phyloP scores from a whole-genome alignment of 2,113 vertebrate species.

The Bufo bufo region DNA sequence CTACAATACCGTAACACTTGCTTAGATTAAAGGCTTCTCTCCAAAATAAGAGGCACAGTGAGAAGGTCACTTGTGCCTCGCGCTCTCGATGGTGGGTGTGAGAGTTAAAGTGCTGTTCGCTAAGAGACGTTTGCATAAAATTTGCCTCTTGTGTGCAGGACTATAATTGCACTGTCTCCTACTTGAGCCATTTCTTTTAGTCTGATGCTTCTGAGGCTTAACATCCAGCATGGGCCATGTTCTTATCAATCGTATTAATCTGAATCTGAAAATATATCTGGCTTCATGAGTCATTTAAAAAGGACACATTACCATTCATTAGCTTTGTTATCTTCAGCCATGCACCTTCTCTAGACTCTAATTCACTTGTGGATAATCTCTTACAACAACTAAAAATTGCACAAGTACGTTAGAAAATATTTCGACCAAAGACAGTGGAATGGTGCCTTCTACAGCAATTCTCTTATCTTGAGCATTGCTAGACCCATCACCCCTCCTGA shows the following conservation, averaged over 20 bases:
- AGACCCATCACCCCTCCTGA: too few species aligned
- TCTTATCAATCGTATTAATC: not conserved
- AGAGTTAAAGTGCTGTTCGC: conserved; percentile 28
- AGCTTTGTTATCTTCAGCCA: not conserved
- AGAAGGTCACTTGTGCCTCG: conserved; percentile 15
- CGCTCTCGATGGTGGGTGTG: conserved; percentile 10
- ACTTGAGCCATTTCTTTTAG: conserved; percentile 1
- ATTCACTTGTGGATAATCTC: not conserved
- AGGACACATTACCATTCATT: not conserved
- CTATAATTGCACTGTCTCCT: not conserved
- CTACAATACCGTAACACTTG: not conserved
- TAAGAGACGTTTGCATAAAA: not conserved
- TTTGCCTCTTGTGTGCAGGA: conserved; percentile 35
- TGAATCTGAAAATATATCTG: conserved; percentile 4
- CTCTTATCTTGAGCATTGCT: not conserved
- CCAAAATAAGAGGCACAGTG: conserved; percentile 19
- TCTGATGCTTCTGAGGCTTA: conserved; percentile 11
- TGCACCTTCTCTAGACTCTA: not conserved
- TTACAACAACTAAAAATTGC: not conserved
- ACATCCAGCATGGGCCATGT: not conserved
- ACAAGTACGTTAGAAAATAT: not conserved
- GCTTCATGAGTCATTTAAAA: not conserved
- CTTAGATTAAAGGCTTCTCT: conserved; percentile 27
- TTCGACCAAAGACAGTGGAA: too few species aligned
- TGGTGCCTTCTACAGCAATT: not conserved